Percentiles rank a stretch among this genome's conserved stretches.
These are phyloP conservation scores for Spea multiplicata DNA, from an alignment of 2,113 vertebrate species.

Conservation along the genomic window DNA sequence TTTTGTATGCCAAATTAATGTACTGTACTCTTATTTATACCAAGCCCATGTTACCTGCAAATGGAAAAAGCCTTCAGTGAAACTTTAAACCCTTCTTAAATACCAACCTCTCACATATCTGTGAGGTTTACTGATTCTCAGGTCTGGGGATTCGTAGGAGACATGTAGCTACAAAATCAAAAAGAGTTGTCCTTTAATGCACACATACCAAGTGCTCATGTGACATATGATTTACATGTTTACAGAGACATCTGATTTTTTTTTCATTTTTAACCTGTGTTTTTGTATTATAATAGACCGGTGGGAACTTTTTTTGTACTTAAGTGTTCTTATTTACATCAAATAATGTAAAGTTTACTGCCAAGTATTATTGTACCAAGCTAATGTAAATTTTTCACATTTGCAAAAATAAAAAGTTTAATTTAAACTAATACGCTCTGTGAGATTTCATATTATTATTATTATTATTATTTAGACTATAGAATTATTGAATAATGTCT, in stretches of 20 bases:
- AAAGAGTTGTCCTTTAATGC: conserved; percentile 60
- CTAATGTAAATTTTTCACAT: conserved; percentile 85
- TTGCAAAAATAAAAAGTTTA: conserved; percentile 69
- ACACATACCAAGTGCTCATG: conserved; percentile 63
- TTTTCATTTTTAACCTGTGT: conserved; percentile 78
- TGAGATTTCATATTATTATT: not conserved
- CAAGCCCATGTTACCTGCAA: conserved; percentile 57
- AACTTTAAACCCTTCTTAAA: conserved; percentile 39
- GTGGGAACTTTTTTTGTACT: conserved; percentile 71
- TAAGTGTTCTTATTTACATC: conserved; percentile 87
- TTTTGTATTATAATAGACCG: conserved; percentile 81
- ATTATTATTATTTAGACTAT: no score
- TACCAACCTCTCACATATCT: not conserved
- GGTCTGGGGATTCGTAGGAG: conserved; percentile 61
- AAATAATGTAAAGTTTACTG: conserved; percentile 89
- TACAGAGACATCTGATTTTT: conserved; percentile 67
- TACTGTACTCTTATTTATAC: conserved; percentile 66
- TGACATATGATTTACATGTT: conserved; percentile 62
- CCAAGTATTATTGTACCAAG: conserved; percentile 86
- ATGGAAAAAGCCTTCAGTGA: conserved; percentile 26
- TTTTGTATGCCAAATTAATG: not conserved
- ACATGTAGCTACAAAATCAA: conserved; percentile 50
- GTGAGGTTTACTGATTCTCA: conserved; percentile 61
- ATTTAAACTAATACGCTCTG: conserved; percentile 71
- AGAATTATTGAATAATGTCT: no score